phyloP scores from a whole-genome alignment of 2,888 invertebrate species.

The Esperia sulphurella region DNA sequence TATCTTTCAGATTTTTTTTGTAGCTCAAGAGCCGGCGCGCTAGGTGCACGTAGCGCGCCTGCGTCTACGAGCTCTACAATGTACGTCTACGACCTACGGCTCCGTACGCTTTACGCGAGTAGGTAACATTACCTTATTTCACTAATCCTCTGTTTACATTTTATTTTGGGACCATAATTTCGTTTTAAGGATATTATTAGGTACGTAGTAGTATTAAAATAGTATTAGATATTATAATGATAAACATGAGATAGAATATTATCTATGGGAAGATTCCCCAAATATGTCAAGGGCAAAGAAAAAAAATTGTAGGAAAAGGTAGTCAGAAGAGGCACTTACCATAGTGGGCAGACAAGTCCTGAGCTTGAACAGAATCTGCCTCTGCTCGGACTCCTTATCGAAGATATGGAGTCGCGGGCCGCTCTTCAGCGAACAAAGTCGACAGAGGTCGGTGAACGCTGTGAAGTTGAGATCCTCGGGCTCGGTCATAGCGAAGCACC shows the following conservation, averaged over 20 bases:
- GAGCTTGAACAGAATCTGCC: conserved; percentile 84
- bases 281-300: conserved; percentile 9
- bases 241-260: no score
- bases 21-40: conserved; percentile 27
- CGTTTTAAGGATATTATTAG: no score
- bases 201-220: no score
- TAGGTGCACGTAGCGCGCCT: conserved; percentile 55
- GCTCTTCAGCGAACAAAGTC: conserved; percentile 84
- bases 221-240: no score
- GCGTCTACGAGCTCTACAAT: conserved; percentile 44
- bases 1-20: conserved; percentile 20
- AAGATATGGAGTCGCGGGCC: conserved; percentile 85
- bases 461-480: conserved; percentile 84
- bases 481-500: conserved; percentile 81
- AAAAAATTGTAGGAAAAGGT: not conserved
- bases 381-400: conserved; percentile 85
- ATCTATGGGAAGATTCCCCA: no score
- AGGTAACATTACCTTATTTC: not conserved
- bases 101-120: not conserved
- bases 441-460: conserved; percentile 84
- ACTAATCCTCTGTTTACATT: conserved; percentile 26
- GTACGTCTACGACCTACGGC: conserved; percentile 33
- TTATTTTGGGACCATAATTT: no score
- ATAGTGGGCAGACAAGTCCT: conserved; percentile 83
- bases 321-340: conserved; percentile 69